phyloP scores from a whole-genome alignment of 2,797 vertebrate species.

The Hydrolagus colliei region DNA sequence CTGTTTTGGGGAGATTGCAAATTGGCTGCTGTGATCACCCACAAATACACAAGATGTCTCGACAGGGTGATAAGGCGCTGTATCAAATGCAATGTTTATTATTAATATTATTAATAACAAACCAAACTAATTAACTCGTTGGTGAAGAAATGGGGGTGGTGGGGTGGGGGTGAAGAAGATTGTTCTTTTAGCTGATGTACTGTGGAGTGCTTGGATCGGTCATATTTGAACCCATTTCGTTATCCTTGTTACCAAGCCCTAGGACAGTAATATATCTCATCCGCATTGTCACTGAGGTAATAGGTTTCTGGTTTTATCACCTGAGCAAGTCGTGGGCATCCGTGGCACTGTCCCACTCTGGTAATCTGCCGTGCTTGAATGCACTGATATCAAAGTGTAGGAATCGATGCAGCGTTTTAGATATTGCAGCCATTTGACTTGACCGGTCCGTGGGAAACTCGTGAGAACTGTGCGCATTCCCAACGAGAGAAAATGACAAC shows the following conservation, averaged over 20 bases:
- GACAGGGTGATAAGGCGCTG: too few species aligned
- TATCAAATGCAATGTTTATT: too few species aligned
- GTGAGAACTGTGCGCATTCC: background rate
- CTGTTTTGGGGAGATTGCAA: too few species aligned
- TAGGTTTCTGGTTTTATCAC: background rate
- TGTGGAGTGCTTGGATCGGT: background rate
- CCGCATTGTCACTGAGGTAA: background rate
- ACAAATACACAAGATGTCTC: too few species aligned
- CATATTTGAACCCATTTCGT: background rate
- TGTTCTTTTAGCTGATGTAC: too few species aligned
- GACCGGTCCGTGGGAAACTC: background rate
- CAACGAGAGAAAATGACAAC: background rate
- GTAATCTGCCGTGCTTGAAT: background rate
- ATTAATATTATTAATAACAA: too few species aligned
- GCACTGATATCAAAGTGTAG: background rate
- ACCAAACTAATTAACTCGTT: too few species aligned
- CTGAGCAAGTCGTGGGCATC: background rate
- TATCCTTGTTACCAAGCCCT: background rate
- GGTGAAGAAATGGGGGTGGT: too few species aligned
- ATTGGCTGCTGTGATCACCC: too few species aligned
- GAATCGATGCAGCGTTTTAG: background rate
- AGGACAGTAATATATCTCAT: background rate
- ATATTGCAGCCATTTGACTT: background rate
- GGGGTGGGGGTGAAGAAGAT: too few species aligned
- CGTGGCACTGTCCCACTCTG: background rate